Conservation (phyloP, 2,113 vertebrate species). For the Chroicocephalus ridibundus region DNA sequence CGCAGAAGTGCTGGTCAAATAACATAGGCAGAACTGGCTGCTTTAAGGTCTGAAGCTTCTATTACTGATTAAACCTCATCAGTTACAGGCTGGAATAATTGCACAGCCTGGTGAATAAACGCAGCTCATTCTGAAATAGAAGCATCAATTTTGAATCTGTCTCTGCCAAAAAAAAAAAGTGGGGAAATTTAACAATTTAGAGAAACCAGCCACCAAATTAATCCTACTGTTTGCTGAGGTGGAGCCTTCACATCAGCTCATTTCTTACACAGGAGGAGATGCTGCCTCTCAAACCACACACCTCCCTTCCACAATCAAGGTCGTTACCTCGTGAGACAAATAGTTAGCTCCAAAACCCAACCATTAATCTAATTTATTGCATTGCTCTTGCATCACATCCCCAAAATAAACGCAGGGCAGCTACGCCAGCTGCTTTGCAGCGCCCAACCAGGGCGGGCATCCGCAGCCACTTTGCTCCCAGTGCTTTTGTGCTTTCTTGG, state of each 20-base stretch:
- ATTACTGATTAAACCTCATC: neutral
- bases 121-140: neutral
- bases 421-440: neutral
- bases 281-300: neutral
- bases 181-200: neutral
- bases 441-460: neutral
- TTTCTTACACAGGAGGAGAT: neutral
- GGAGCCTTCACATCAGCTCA: neutral
- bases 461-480: neutral
- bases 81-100: neutral
- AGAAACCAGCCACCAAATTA: neutral
- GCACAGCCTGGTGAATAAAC: neutral
- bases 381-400: neutral
- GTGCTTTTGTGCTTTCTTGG: neutral
- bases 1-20: neutral
- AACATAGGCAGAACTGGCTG: neutral
- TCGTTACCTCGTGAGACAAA: neutral
- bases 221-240: neutral
- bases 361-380: neutral
- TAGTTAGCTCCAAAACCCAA: neutral
- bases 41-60: neutral
- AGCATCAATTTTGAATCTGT: neutral
- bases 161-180: neutral
- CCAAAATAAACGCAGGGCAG: accelerated
- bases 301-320: neutral